Evolutionary conservation across 2,113 vertebrate species (phyloP).

Genomic region (Salvelinus namaycush): DNA sequence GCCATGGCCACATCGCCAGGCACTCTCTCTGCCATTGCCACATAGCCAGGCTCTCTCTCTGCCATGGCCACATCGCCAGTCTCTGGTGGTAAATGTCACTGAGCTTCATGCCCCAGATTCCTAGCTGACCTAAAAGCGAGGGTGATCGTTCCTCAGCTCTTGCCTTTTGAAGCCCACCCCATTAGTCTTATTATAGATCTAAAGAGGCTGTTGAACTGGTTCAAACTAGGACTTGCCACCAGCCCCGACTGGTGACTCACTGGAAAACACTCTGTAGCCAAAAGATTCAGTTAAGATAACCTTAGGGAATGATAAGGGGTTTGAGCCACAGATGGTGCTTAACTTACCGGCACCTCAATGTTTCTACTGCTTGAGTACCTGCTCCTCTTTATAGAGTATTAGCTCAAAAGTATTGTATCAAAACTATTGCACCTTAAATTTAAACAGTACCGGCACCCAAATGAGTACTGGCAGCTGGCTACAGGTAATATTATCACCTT

Average conservation of each 20-base stretch:
- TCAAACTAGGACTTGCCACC: conserved; percentile 7
- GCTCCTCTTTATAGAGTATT: no score
- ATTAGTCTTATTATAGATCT: conserved; percentile 24
- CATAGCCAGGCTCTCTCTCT: neutral
- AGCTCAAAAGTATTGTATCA: no score
- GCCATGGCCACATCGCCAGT: neutral
- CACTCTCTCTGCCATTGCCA: neutral
- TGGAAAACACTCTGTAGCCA: neutral
- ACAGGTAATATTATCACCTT: no score
- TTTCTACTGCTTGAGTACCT: no score
- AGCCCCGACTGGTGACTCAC: neutral
- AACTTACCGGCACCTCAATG: no score
- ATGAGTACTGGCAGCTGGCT: no score
- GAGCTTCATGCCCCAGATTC: conserved; percentile 22
- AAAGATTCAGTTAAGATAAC: neutral
- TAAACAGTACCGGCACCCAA: no score
- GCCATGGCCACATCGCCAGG: no score
- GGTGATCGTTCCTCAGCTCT: conserved; percentile 4
- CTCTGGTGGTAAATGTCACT: conserved; percentile 15
- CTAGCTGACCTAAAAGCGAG: conserved; percentile 18
- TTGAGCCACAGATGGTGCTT: no score
- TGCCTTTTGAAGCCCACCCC: neutral
- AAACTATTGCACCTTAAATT: no score
- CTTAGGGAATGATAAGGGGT: no score
- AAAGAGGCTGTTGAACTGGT: neutral